A percentile compares a stretch with the other conserved stretches of the same genome.
Conservation (phyloP, 2,888 invertebrate species). For the Clistopyga incitator region DNA sequence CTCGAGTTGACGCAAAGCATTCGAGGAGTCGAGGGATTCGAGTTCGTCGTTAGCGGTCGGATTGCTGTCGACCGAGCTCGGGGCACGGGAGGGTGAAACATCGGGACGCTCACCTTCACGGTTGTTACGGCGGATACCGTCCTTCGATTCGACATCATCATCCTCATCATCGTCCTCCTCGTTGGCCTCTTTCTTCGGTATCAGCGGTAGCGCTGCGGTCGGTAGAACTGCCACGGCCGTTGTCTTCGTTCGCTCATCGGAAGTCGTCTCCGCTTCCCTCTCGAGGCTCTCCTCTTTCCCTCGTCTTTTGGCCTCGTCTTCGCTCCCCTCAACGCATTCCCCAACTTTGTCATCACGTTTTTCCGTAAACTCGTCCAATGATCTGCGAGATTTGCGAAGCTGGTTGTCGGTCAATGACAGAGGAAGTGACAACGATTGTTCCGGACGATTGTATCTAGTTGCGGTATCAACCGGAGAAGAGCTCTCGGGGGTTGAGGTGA, state of each 20-base stretch:
- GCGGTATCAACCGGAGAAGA: conserved; percentile 54
- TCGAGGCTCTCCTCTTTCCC: conserved; percentile 66
- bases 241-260: conserved; percentile 53
- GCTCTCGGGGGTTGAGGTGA: conserved; percentile 46
- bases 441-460: conserved; percentile 57
- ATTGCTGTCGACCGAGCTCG: conserved; percentile 86
- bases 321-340: conserved; percentile 44
- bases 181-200: conserved; percentile 68
- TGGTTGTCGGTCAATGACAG: conserved; percentile 42
- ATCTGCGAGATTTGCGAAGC: conserved; percentile 65
- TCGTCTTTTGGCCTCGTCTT: conserved; percentile 71
- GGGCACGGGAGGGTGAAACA: conserved; percentile 75
- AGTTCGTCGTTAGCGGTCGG: conserved; percentile 86
- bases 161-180: conserved; percentile 76
- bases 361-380: conserved; percentile 32
- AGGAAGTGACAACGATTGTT: neutral
- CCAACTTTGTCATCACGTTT: conserved; percentile 36
- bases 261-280: conserved; percentile 60
- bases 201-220: conserved; percentile 17
- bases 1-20: conserved; percentile 91
- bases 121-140: conserved; percentile 70
- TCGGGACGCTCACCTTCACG: conserved; percentile 75
- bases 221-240: conserved; percentile 85
- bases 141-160: conserved; percentile 82
- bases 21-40: conserved; percentile 85